Base-by-base conservation (phyloP, 2,797 vertebrate species). In the Danio kyathit region DNA sequence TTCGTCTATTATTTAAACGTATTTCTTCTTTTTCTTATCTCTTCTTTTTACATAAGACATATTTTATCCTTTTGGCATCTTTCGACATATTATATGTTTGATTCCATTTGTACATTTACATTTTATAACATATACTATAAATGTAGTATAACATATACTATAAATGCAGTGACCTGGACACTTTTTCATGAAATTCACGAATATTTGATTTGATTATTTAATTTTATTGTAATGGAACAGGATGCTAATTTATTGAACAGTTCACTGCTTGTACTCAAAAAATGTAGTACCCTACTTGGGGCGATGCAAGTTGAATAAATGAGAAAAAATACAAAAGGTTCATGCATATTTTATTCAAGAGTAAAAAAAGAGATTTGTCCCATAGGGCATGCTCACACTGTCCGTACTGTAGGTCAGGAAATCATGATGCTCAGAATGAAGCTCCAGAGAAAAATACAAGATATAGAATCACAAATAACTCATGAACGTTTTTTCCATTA, bases 291-390 rank as follows among this genome's bases (percentile, higher is more conserved):
- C n/a, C n/a, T n/a, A n/a, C 7, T 0, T 7, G 1, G 10, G 12
- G 21, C 5, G 9, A 40, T 48, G 49, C 6, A 6, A 49, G 16
- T 66, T 56, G 6, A 77, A 81, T 40, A 38, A 86, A 44, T 17
- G 14, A 49, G 75, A 52, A 73, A 73, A 71, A 49, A 64, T 49
- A 38, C 69, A 86, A 92, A 94, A 95, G 93, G 92, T 94, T 94
- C 94, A 95, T 95, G 94, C 94, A 95, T 94, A 95, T 95, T 95
- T 95, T 95, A 95, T 95, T 95, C 94, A 95, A 95, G 93, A 95
- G 95, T 95, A 95, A 95, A 95, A 95, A 95, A 95, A 88, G 92
- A 94, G 93, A 91, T 92, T 93, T 85, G 90, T 95, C 94, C 94
- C 94, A 93, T 94, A 92, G 94, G 93, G 92, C 94, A 95, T 95